Conservation (phyloP, 2,888 invertebrate genomes). For the Leptothorax acervorum region DNA sequence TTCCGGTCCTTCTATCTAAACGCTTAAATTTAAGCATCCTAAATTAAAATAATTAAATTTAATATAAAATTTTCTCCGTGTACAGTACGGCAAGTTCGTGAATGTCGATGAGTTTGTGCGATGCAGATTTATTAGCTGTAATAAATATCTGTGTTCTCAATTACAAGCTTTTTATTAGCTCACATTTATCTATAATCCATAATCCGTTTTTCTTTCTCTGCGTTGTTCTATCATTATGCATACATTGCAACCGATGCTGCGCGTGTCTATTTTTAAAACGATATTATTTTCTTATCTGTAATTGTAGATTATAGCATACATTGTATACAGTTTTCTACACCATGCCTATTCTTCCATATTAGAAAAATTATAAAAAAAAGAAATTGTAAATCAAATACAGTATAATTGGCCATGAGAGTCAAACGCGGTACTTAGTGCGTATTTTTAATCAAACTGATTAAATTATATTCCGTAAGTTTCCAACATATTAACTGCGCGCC, state of each 20-base stretch:
- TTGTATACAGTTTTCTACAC: not conserved
- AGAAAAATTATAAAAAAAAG: too few species aligned
- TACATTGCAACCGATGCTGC: not conserved
- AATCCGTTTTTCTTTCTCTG: not conserved
- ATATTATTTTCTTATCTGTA: slow-evolving; percentile 43
- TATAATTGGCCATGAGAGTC: too few species aligned
- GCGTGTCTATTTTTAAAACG: slow-evolving; percentile 32
- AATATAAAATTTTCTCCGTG: too few species aligned
- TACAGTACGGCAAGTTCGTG: not conserved
- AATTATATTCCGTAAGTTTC: too few species aligned
- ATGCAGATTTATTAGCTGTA: not conserved
- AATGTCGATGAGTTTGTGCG: not conserved
- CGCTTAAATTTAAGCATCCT: too few species aligned
- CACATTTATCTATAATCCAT: slow-evolving; percentile 1
- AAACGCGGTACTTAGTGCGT: too few species aligned
- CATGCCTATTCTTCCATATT: too few species aligned
- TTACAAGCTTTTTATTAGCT: not conserved
- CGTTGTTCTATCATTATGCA: not conserved
- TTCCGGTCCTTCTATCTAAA: too few species aligned
- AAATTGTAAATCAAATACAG: too few species aligned
- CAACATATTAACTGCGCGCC: too few species aligned
- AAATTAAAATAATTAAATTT: too few species aligned
- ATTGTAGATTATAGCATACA: slow-evolving; percentile 3
- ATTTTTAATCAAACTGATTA: too few species aligned
- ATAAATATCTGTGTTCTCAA: not conserved